Conservation (phyloP, 2,888 invertebrate species). For the Meiosimyza platycephala region DNA sequence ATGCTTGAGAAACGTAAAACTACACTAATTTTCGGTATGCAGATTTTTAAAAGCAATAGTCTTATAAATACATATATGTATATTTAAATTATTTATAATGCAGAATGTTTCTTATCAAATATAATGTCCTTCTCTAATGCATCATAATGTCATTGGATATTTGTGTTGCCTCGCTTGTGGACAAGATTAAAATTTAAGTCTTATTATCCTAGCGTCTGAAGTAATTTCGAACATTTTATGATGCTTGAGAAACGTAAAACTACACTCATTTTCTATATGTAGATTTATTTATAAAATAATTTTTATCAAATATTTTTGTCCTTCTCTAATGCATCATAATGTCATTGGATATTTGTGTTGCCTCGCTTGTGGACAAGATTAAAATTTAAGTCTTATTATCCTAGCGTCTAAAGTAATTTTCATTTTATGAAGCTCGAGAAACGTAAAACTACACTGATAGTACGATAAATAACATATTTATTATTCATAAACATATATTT, state of each 20-base stretch:
- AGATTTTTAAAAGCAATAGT: too few relatives aligned
- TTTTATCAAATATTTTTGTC: not conserved
- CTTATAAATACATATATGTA: too few relatives aligned
- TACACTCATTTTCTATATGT: slow-evolving; percentile 41
- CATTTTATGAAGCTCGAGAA: slow-evolving; percentile 37
- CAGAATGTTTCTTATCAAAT: slow-evolving; percentile 7
- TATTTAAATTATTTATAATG: not conserved
- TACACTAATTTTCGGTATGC: slow-evolving; percentile 41
- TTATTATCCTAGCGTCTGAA: slow-evolving; percentile 61
- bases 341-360: slow-evolving; percentile 40
- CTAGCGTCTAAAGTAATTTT: slow-evolving; percentile 34
- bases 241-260: slow-evolving; percentile 62
- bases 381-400: slow-evolving; percentile 43
- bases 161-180: slow-evolving; percentile 59
- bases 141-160: slow-evolving; percentile 42
- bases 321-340: slow-evolving; percentile 4
- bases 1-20: slow-evolving; percentile 62
- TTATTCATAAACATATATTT: not conserved
- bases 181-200: slow-evolving; percentile 52
- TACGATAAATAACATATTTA: not conserved
- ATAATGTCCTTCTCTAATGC: slow-evolving; percentile 41
- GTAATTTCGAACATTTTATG: slow-evolving; percentile 40
- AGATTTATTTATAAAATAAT: slow-evolving; percentile 5
- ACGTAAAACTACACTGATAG: slow-evolving; percentile 41
- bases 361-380: slow-evolving; percentile 43